Evolutionary conservation across 2,113 vertebrate species (phyloP).

Genomic region (Pseudopipra pipra): DNA sequence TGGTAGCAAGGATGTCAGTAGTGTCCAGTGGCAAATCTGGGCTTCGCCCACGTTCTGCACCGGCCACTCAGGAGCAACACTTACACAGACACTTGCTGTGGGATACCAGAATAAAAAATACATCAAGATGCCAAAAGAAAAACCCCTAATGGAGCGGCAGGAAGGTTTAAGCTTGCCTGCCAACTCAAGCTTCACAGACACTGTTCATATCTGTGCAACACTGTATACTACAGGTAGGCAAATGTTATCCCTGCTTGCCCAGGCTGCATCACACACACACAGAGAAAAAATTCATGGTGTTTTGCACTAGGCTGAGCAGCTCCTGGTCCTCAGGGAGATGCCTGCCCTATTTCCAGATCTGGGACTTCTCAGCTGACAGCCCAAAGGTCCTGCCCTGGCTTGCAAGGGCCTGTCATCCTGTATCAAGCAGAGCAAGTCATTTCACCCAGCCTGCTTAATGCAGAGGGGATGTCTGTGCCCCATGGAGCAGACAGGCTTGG

Average conservation of each 20-base stretch:
- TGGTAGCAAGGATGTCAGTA: not conserved
- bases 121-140: not conserved
- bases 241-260: not conserved
- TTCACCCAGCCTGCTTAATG: not conserved
- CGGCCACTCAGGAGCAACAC: not conserved
- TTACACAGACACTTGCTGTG: not conserved
- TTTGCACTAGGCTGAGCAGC: not conserved
- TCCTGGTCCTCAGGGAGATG: not conserved
- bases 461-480: not conserved
- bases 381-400: not conserved
- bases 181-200: not conserved
- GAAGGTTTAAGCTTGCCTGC: not conserved
- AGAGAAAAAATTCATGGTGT: not conserved
- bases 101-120: not conserved
- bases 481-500: not conserved
- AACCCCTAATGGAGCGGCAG: not conserved
- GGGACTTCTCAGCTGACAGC: not conserved
- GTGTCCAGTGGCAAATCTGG: not conserved
- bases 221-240: not conserved
- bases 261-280: not conserved
- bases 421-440: not conserved
- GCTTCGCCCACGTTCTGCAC: not conserved
- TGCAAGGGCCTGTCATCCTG: not conserved
- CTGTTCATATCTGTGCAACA: too few species aligned
- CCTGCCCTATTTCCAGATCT: not conserved